Evolutionary conservation across 2,113 vertebrate species (phyloP).

Genomic region (Formicarius rufipectus): DNA sequence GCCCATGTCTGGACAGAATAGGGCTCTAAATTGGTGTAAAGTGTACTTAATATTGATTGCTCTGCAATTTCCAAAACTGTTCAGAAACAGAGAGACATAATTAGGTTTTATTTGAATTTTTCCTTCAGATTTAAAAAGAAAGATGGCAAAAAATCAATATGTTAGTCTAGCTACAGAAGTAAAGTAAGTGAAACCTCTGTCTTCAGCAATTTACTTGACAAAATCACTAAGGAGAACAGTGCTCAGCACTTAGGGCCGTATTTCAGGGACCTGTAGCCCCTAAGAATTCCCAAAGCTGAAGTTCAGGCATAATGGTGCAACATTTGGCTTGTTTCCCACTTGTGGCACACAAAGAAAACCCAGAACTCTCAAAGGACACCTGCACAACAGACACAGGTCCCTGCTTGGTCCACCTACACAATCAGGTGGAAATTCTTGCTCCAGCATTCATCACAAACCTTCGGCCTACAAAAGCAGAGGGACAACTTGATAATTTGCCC

Average conservation of each 20-base stretch:
- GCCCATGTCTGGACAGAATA: slow-evolving; percentile 45
- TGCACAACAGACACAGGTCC: neutral
- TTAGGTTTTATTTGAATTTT: slow-evolving; percentile 70
- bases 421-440: rapidly evolving
- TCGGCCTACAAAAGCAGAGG: neutral
- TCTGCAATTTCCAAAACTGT: slow-evolving; percentile 68
- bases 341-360: neutral
- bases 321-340: neutral
- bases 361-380: neutral
- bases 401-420: neutral
- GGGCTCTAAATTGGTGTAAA: slow-evolving; percentile 68
- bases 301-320: neutral
- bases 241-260: neutral
- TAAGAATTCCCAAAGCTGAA: neutral
- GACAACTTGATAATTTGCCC: neutral
- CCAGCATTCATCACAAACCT: neutral
- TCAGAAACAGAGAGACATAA: slow-evolving; percentile 65
- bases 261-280: neutral
- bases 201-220: slow-evolving; percentile 42
- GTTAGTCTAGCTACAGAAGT: slow-evolving; percentile 22
- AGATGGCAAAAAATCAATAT: slow-evolving; percentile 57
- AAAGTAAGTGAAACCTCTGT: slow-evolving; percentile 45
- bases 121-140: slow-evolving; percentile 56
- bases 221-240: neutral
- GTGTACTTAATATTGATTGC: slow-evolving; percentile 74